phyloP scores from a whole-genome alignment of 2,888 invertebrate genomes.

The Epistrophe grossulariae region DNA sequence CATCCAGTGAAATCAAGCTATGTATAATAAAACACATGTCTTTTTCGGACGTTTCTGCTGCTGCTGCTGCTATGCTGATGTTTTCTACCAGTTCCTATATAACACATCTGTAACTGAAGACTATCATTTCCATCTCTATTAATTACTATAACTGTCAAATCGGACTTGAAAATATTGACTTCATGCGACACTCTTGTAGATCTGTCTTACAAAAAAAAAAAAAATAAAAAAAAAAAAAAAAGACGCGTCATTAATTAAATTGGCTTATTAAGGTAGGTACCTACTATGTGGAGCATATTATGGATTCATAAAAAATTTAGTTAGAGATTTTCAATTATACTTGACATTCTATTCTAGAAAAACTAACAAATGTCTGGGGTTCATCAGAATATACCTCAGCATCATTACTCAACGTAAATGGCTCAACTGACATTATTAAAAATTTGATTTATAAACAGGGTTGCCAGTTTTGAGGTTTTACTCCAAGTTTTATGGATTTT shows the following conservation, averaged over 20 bases:
- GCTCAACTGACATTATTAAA: too few species aligned
- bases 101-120: conserved; percentile 46
- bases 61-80: neutral
- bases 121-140: conserved; percentile 53
- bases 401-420: too few species aligned
- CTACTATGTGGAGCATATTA: neutral
- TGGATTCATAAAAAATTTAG: neutral
- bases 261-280: neutral
- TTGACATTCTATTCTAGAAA: neutral
- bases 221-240: neutral
- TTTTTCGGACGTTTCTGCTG: conserved; percentile 17
- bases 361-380: too few species aligned
- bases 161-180: conserved; percentile 66
- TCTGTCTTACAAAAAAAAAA: neutral
- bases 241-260: neutral
- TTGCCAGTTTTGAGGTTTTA: too few species aligned
- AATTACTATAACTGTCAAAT: conserved; percentile 65
- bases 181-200: conserved; percentile 39
- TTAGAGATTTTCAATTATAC: neutral
- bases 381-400: too few species aligned
- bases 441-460: too few species aligned
- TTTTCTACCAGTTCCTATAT: neutral
- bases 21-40: conserved; percentile 55
- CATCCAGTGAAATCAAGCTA: conserved; percentile 47
- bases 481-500: too few species aligned